Conservation (phyloP, 1,140 invertebrate species). For the Vollenhovia emeryi region DNA sequence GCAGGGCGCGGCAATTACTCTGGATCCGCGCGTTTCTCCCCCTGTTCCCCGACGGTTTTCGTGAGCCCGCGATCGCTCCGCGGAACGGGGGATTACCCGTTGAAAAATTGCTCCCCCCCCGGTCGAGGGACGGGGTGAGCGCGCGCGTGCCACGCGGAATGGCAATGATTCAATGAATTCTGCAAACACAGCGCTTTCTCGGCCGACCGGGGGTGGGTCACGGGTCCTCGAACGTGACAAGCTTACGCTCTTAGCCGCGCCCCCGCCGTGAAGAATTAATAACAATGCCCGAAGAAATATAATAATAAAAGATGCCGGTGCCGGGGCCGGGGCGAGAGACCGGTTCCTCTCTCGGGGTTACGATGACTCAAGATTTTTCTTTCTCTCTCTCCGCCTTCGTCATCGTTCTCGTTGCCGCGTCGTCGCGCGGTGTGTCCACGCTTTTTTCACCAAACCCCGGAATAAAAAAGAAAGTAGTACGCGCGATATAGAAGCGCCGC, state of each 20-base stretch:
- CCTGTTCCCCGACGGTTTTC: background rate
- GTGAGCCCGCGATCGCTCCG: background rate
- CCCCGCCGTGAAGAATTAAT: slow-evolving; percentile 77
- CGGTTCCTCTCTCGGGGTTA: slow-evolving; percentile 44
- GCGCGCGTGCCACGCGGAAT: slow-evolving; percentile 79
- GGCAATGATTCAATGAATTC: slow-evolving; percentile 82
- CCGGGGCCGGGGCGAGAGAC: background rate
- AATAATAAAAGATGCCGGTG: slow-evolving; percentile 64
- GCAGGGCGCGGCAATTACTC: slow-evolving; percentile 25
- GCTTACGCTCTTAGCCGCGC: slow-evolving; percentile 79
- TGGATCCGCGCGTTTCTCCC: background rate
- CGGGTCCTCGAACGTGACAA: slow-evolving; percentile 74
- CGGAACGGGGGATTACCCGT: slow-evolving; percentile 35
- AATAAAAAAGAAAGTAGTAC: slow-evolving; percentile 33
- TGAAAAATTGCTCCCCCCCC: slow-evolving; percentile 37
- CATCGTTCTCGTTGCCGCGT: background rate
- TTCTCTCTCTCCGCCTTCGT: background rate
- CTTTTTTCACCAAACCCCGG: slow-evolving; percentile 35
- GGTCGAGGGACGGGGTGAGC: background rate
- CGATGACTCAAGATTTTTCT: slow-evolving; percentile 53
- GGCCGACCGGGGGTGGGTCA: slow-evolving; percentile 69
- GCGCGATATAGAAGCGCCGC: slow-evolving; percentile 40
- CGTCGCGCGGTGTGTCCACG: slow-evolving; percentile 34
- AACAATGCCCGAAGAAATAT: slow-evolving; percentile 74
- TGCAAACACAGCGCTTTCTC: slow-evolving; percentile 80